A percentile compares a stretch with the other conserved stretches of the same genome.
These are phyloP conservation scores for Megalonaias nervosa DNA, from an alignment of 1,140 invertebrate species.

Conservation along the genomic window DNA sequence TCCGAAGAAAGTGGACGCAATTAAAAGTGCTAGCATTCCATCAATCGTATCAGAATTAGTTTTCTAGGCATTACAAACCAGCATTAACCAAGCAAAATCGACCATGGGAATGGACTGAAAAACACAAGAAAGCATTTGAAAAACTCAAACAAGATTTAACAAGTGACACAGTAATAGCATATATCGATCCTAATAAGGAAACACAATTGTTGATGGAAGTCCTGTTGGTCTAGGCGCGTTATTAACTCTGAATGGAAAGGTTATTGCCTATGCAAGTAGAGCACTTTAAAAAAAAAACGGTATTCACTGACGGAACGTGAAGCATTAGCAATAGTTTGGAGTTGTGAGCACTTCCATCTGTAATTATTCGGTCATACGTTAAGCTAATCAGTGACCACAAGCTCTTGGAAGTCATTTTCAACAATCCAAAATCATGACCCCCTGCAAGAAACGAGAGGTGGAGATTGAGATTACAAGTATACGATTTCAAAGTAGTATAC, in stretches of 20 bases:
- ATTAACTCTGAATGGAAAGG: conserved; percentile 50
- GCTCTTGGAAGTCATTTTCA: conserved; percentile 34
- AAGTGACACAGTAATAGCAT: too few relatives aligned
- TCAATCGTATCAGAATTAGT: too few relatives aligned
- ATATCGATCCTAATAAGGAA: conserved; percentile 15
- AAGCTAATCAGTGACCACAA: conserved; percentile 61
- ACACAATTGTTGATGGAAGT: conserved; percentile 50
- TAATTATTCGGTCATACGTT: conserved; percentile 51
- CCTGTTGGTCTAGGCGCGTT: conserved; percentile 66
- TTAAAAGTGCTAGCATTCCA: too few relatives aligned
- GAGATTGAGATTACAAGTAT: too few relatives aligned
- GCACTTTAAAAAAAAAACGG: conserved; percentile 52
- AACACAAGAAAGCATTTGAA: too few relatives aligned
- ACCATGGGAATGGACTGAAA: too few relatives aligned
- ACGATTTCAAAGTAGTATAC: too few relatives aligned
- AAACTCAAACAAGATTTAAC: too few relatives aligned
- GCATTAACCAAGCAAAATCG: too few relatives aligned
- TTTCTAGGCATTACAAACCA: too few relatives aligned
- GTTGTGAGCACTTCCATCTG: conserved; percentile 52
- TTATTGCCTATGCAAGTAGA: conserved; percentile 67
- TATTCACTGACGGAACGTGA: conserved; percentile 71
- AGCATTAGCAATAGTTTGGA: conserved; percentile 55
- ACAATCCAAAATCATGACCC: conserved; percentile 3
- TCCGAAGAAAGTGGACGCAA: too few relatives aligned
- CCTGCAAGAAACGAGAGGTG: too few relatives aligned